Base-by-base conservation (phyloP, 2,888 invertebrate genomes). In the Psylliodes chrysocephalus region DNA sequence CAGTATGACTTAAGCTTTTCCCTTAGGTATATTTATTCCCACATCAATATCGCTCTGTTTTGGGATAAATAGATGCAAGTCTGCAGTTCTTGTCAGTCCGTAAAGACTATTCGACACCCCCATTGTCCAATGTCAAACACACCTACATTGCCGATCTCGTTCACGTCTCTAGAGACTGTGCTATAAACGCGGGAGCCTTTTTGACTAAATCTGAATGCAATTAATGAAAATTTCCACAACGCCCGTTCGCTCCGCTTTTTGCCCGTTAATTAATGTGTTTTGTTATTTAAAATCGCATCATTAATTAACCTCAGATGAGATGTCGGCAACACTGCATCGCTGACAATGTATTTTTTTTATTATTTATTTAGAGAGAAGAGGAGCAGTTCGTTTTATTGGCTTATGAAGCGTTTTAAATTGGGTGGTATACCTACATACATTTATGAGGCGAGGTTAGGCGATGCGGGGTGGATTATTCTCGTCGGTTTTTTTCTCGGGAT, bases 281-380 rank as follows among this genome's bases (percentile, higher is more conserved):
- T 69, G 72, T 70, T 64, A 71, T 72, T 67, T 65, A 71, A 66
- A 72, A 70, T 66, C 28, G 15, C 51, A 54, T 64, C 70, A 69
- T 71, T 72, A 72, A 71, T 72, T 72, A 71, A 66, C 60, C 54
- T 46, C 64, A 35, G 46, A 54, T 44, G 64, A 63, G 60, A 64
- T 69, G 67, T 64, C 63, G 68, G 59, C 59, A 67, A 64, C 68
- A 64, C 38, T 57, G 55, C 66, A 46, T 30, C 22, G 47, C 42
- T 38, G 60, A 40, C 61, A 53, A 57, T 61, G 61, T 57, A 53
- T 52, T 30, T 44, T 53, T 35, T 53, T 54, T 54, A 22, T 6
- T 18, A 54, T n/a, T n/a, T n/a, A 40, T 12, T 10, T n/a, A 25
- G 14, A 25, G 53, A 14, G n/a, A n/a, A n/a, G n/a, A n/a, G n/a